Percentiles rank a stretch among this genome's conserved stretches.
Conservation (phyloP, 2,797 vertebrate genomes). For the Avahi laniger region DNA sequence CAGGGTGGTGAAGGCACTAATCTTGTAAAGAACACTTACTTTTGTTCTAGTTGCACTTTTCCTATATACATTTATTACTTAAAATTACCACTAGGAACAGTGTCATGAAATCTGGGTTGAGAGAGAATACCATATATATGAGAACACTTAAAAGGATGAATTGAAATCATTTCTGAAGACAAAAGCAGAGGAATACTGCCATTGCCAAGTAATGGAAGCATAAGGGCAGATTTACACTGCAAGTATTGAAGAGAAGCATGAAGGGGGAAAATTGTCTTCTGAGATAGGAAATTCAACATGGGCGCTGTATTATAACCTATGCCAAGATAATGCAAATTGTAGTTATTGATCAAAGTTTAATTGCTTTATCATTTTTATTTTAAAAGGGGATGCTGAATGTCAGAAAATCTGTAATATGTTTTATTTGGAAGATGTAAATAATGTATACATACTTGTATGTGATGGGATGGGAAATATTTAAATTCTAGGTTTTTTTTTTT, state of each 20-base stretch:
- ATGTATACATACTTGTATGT: slow-evolving; percentile 87
- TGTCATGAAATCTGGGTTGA: slow-evolving; percentile 6
- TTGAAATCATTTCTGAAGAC: slow-evolving; percentile 55
- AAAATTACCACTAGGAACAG: slow-evolving; percentile 54
- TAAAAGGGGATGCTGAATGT: slow-evolving; percentile 78
- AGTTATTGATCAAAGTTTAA: slow-evolving; percentile 69
- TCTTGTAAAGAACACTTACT: slow-evolving; percentile 53
- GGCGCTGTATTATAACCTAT: slow-evolving; percentile 80
- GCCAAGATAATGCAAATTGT: slow-evolving; percentile 79
- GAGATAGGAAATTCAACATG: slow-evolving; percentile 37
- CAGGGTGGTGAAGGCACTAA: slow-evolving; percentile 67
- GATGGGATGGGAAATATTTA: slow-evolving; percentile 88
- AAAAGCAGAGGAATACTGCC: neutral
- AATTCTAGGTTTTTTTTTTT: slow-evolving; percentile 86
- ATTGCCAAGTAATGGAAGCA: slow-evolving; percentile 27
- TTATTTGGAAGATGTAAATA: slow-evolving; percentile 93
- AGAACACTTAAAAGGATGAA: slow-evolving; percentile 33
- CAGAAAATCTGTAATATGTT: slow-evolving; percentile 84
- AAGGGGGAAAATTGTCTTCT: slow-evolving; percentile 32
- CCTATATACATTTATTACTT: slow-evolving; percentile 60
- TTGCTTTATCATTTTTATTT: slow-evolving; percentile 79
- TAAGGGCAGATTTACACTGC: neutral
- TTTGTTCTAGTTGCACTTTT: slow-evolving; percentile 70
- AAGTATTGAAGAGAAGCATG: neutral
- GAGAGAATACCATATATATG: slow-evolving; percentile 38